Conservation (phyloP, 1,140 invertebrate genomes). For the Pseudomyrmex dendroicus region DNA sequence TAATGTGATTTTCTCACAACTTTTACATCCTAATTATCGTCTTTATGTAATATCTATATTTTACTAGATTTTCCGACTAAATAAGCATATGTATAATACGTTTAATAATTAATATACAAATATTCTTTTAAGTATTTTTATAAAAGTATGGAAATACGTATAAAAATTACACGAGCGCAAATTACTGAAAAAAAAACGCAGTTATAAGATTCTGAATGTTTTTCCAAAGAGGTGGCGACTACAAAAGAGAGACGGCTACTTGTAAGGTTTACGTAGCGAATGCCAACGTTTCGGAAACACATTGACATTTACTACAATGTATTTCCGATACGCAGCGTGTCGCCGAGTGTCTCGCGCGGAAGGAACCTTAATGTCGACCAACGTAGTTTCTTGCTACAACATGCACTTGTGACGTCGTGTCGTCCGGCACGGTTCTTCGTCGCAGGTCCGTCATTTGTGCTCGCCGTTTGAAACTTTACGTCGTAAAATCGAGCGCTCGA, state of each 20-base stretch:
- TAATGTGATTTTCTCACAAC: not conserved
- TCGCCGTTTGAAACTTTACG: constrained; percentile 73
- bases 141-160: no score
- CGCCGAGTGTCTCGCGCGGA: constrained; percentile 1
- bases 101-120: no score
- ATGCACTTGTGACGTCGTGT: constrained; percentile 34
- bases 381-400: constrained; percentile 43
- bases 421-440: constrained; percentile 59
- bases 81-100: no score
- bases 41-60: not conserved
- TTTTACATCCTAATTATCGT: constrained; percentile 36
- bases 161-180: no score
- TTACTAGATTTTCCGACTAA: no score
- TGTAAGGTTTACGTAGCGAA: constrained; percentile 20
- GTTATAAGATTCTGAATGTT: no score
- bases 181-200: no score
- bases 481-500: constrained; percentile 78
- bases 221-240: not conserved
- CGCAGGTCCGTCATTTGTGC: constrained; percentile 76
- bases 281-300: not conserved
- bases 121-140: no score
- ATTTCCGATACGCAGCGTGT: constrained; percentile 29
- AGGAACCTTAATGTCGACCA: constrained; percentile 25
- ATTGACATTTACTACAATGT: constrained; percentile 3
- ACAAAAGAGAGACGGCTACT: constrained; percentile 6